Evolutionary conservation across 1,140 invertebrate genomes (phyloP), one percentile per base, ranked within the genome.

Genomic region (Brachionus koreanus): DNA sequence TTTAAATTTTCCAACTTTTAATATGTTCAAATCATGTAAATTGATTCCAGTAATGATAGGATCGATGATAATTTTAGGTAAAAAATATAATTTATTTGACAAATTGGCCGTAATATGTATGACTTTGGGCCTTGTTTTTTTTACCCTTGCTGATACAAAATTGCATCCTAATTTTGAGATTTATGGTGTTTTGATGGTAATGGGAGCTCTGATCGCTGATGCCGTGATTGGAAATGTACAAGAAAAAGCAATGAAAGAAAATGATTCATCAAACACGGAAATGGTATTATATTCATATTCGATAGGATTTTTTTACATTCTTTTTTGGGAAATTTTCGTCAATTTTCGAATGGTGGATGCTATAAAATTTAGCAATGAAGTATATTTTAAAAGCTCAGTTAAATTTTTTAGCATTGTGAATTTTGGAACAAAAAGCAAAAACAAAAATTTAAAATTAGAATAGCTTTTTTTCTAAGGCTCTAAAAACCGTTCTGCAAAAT

Each of bases 201-300:
- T 93, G 90, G 63, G 91, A 90, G 95, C 96, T 0, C 88, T 98
- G 43, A 87, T 95, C 9, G 96, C 95, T 86, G 96, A 98, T 90
- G 95, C 95, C 1, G 90, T 93, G 35, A 97, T 98, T 85, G 95
- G 95, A 46, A 98, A 98, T 90, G 92, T 97, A 3, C 95, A 98
- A 90, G 96, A 98, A 87, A 96, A 97, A 89, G 92, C 92, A 0
- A 95, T 98, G 92, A 94, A 94, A 33, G 16, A 23, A 16, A 33
- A 52, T 42, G 29, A 72, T 25, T 52, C 65, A 25, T 39, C 65
- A 5, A 72, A 69, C 35, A 42, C 49, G 3, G 82, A 82, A 75
- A 72, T 82, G 63, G 67, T 82, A 13, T 72, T 82, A n/a, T 69
- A 74, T 7, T 52, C 63, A 35, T 72, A 82, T 37, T 72, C 65